These are phyloP conservation scores for Trachelus stipa DNA, from an alignment of 2,888 invertebrate genomes.

Conservation along the genomic window DNA sequence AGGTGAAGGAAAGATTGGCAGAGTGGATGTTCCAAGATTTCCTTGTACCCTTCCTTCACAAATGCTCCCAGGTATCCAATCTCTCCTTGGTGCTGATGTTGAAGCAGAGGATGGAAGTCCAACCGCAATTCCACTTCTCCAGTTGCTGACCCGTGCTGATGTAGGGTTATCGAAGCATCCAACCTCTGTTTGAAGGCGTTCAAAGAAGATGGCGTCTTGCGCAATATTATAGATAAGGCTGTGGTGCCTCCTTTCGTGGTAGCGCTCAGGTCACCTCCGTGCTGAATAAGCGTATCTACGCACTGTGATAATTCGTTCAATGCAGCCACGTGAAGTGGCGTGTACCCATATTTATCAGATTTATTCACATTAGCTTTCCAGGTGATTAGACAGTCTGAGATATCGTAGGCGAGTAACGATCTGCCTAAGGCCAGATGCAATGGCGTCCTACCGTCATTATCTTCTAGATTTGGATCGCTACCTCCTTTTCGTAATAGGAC, in stretches of 20 bases:
- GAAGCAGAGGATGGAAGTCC: constrained; percentile 84
- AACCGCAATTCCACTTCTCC: constrained; percentile 85
- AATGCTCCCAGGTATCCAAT: constrained; percentile 88
- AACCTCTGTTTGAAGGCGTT: constrained; percentile 85
- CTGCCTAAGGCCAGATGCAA: constrained; percentile 88
- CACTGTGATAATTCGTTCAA: constrained; percentile 87
- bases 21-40: constrained; percentile 85
- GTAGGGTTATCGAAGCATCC: constrained; percentile 83
- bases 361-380: constrained; percentile 87
- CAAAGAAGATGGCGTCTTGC: constrained; percentile 88
- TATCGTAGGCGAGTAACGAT: constrained; percentile 83
- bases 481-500: constrained; percentile 79
- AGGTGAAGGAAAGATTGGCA: constrained; percentile 89
- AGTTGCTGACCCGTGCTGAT: constrained; percentile 81
- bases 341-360: constrained; percentile 87
- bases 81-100: constrained; percentile 86
- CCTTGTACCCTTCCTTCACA: constrained; percentile 90
- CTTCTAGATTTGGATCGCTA: constrained; percentile 83
- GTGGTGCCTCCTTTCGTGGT: constrained; percentile 89
- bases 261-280: constrained; percentile 90
- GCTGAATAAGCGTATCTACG: constrained; percentile 85
- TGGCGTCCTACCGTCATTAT: constrained; percentile 84
- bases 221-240: constrained; percentile 84
- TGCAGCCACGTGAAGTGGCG: constrained; percentile 87
- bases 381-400: constrained; percentile 81